A percentile compares a stretch with the other conserved stretches of the same genome.
These are phyloP conservation scores for Actenoides lindsayi DNA, from an alignment of 2,113 vertebrate genomes.

Conservation along the genomic window DNA sequence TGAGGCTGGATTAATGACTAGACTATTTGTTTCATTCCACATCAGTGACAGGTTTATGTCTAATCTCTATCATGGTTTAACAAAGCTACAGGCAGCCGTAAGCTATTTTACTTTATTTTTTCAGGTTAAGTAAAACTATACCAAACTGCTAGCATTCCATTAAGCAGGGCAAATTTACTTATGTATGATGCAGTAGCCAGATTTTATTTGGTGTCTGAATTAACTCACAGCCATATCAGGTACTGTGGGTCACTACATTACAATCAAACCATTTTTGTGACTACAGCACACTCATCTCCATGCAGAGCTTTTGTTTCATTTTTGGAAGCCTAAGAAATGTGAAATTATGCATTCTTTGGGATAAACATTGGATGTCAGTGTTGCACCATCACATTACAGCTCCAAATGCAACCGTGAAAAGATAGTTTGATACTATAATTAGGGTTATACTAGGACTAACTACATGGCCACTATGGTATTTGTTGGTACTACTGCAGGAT, in stretches of 20 bases:
- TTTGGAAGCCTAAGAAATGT: not conserved
- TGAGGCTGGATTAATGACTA: not conserved
- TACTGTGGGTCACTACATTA: not conserved
- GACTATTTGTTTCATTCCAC: not conserved
- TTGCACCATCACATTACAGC: constrained; percentile 55
- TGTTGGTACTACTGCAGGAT: not conserved
- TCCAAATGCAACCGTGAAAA: not conserved
- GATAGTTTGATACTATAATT: not conserved
- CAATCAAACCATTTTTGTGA: not conserved
- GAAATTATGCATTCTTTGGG: constrained; percentile 24
- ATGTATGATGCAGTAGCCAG: not conserved
- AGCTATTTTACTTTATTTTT: not conserved
- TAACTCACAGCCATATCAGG: not conserved
- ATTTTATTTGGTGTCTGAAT: not conserved
- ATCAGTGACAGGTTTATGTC: not conserved
- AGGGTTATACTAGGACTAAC: not conserved
- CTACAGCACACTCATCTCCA: not conserved
- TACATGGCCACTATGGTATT: not conserved
- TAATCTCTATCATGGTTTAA: not conserved
- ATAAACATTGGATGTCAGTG: constrained; percentile 50
- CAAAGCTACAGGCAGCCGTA: not conserved
- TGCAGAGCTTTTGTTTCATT: not conserved
- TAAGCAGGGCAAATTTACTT: not conserved
- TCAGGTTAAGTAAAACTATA: not conserved
- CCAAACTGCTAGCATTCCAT: not conserved